Conservation (phyloP, 2,113 vertebrate genomes). For the Dicaeum eximium region DNA sequence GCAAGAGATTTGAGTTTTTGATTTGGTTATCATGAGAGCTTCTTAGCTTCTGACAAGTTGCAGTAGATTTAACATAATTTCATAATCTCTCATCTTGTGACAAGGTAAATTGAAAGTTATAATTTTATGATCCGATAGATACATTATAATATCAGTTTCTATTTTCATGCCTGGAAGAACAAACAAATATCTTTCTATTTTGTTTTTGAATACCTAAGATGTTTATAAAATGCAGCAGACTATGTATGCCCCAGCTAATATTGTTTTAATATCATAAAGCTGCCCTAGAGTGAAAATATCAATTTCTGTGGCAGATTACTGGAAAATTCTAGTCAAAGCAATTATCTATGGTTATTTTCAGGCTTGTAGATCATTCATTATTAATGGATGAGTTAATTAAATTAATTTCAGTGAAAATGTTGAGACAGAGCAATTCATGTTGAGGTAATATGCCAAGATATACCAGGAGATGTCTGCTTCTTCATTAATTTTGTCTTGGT, state of each 20-base stretch:
- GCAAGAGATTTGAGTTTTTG: conserved; percentile 30
- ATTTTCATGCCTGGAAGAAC: conserved; percentile 20
- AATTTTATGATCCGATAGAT: not conserved
- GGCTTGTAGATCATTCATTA: conserved; percentile 49
- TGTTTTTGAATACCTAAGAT: not conserved
- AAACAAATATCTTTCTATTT: conserved; percentile 7
- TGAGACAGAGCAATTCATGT: not conserved
- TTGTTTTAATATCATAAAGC: conserved; percentile 22
- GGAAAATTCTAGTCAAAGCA: conserved; percentile 50
- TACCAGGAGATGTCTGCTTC: conserved; percentile 21
- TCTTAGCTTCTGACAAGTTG: conserved; percentile 35
- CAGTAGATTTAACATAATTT: conserved; percentile 24
- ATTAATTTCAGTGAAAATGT: conserved; percentile 49
- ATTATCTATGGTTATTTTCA: conserved; percentile 46
- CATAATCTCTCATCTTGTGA: not conserved
- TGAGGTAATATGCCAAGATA: conserved; percentile 16
- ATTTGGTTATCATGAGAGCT: conserved; percentile 23
- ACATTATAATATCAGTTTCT: not conserved
- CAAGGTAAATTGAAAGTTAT: conserved; percentile 12
- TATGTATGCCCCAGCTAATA: not conserved
- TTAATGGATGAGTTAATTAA: conserved; percentile 60
- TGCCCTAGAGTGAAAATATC: conserved; percentile 32
- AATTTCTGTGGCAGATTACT: conserved; percentile 27
- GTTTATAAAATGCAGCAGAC: not conserved
- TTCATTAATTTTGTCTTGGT: conserved; percentile 49